These are phyloP conservation scores for Drosophila suzukii DNA, from an alignment of 1,140 invertebrate genomes.

Conservation along the genomic window DNA sequence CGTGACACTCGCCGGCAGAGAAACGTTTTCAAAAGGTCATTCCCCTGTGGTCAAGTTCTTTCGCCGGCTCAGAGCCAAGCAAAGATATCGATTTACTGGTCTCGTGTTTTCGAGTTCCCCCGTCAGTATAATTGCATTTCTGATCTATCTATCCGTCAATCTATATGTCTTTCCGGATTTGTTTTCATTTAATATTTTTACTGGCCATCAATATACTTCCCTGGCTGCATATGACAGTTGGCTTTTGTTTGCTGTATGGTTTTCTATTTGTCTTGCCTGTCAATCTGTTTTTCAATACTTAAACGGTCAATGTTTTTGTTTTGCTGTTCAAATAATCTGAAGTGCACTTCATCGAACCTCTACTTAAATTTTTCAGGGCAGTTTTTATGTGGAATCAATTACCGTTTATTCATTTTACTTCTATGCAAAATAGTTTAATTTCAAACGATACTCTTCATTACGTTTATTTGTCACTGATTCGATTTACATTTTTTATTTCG, in stretches of 20 bases:
- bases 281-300: slow-evolving; percentile 9
- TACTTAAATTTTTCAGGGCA: background rate
- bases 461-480: background rate
- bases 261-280: slow-evolving; percentile 7
- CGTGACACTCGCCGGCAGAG: slow-evolving; percentile 41
- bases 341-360: slow-evolving; percentile 1
- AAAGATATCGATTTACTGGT: slow-evolving; percentile 17
- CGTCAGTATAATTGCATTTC: slow-evolving; percentile 1
- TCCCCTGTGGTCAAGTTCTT: slow-evolving; percentile 57
- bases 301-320: slow-evolving; percentile 1
- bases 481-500: background rate
- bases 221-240: slow-evolving; percentile 7
- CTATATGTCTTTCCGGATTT: slow-evolving; percentile 18
- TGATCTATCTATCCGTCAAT: slow-evolving; percentile 19
- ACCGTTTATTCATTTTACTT: background rate
- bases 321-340: background rate
- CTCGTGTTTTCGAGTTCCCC: background rate
- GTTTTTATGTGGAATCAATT: background rate
- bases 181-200: slow-evolving; percentile 23
- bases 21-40: slow-evolving; percentile 65
- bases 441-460: background rate
- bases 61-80: background rate
- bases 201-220: slow-evolving; percentile 9
- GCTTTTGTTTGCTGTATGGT: slow-evolving; percentile 10
- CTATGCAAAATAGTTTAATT: background rate